Percentiles rank a stretch among this genome's conserved stretches.
These are phyloP conservation scores for Lathronympha strigana DNA, from an alignment of 2,888 invertebrate genomes.

Conservation along the genomic window DNA sequence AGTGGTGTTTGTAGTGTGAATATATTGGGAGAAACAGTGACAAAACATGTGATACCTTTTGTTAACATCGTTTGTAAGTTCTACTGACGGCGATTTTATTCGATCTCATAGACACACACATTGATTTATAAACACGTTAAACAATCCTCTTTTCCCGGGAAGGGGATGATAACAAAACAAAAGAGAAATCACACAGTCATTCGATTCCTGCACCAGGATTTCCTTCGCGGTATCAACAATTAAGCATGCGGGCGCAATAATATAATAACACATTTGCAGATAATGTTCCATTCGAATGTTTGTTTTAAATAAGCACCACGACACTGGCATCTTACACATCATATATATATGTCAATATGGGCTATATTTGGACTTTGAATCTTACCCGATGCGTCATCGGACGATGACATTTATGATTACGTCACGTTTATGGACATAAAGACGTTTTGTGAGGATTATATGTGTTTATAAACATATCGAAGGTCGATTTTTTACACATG, in stretches of 20 bases:
- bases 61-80: too few relatives aligned
- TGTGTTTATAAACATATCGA: neutral
- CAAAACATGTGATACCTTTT: too few relatives aligned
- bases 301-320: conserved; percentile 1
- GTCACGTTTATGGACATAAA: conserved; percentile 9
- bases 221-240: neutral
- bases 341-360: neutral
- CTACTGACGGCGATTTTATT: too few relatives aligned
- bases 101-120: neutral
- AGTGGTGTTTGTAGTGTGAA: too few relatives aligned
- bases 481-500: neutral
- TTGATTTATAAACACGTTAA: too few relatives aligned
- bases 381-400: conserved; percentile 18
- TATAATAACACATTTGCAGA: neutral
- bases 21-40: too few relatives aligned
- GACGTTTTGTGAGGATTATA: neutral
- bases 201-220: neutral
- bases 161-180: neutral
- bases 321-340: neutral
- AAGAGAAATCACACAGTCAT: neutral
- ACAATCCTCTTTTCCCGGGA: too few relatives aligned
- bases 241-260: neutral
- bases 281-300: conserved; percentile 5
- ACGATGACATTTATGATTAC: conserved; percentile 12
- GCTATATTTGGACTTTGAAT: conserved; percentile 23